These are phyloP conservation scores for Gasterosteus aculeatus DNA, from an alignment of 2,113 vertebrate genomes.

Conservation along the genomic window DNA sequence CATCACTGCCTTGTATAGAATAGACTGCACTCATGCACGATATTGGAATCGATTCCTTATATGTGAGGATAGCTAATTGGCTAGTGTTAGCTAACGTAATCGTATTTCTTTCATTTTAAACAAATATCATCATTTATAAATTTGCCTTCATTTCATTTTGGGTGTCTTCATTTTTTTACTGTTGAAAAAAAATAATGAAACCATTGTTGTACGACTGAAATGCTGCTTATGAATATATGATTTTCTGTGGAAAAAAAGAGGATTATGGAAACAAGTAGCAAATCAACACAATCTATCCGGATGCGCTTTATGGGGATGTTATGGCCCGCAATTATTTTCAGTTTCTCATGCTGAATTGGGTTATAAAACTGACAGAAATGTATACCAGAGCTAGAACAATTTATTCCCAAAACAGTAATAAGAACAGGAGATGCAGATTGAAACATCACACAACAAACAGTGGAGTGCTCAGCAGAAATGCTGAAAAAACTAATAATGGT, in stretches of 20 bases:
- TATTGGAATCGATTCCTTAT: neutral
- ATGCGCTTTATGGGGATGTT: slow-evolving; percentile 39
- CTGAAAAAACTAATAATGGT: slow-evolving; percentile 42
- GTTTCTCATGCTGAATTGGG: slow-evolving; percentile 47
- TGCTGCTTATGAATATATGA: neutral
- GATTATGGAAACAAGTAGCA: slow-evolving; percentile 30
- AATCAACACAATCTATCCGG: slow-evolving; percentile 45
- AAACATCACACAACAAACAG: slow-evolving; percentile 46
- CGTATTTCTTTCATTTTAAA: neutral
- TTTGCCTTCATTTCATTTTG: neutral
- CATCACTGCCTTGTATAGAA: neutral
- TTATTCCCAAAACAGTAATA: slow-evolving; percentile 47
- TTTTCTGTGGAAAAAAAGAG: neutral
- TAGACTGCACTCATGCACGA: neutral
- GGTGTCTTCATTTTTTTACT: no score
- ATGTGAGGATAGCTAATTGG: neutral
- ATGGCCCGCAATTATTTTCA: slow-evolving; percentile 46
- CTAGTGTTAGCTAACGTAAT: neutral
- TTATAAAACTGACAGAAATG: slow-evolving; percentile 55
- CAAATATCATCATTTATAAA: neutral
- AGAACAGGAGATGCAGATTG: slow-evolving; percentile 43
- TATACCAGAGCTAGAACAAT: slow-evolving; percentile 29
- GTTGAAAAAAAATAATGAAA: neutral
- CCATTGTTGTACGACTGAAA: slow-evolving; percentile 1
- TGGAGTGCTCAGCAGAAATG: slow-evolving; percentile 38